Base-by-base conservation (phyloP, 2,113 vertebrate species). In the Silurus meridionalis region DNA sequence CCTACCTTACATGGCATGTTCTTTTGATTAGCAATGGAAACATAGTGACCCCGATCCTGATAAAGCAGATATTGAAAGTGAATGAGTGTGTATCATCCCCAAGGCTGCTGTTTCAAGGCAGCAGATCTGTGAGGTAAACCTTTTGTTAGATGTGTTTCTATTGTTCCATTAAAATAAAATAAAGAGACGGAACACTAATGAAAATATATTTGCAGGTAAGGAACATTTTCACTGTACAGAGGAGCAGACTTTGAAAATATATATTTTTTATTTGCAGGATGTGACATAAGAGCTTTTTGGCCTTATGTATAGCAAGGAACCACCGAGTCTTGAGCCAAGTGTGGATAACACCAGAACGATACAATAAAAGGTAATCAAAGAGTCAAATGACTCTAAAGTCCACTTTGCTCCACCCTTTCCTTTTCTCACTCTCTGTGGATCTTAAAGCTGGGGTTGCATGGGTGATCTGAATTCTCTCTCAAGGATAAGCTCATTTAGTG, bases 401-500 rank as follows among this genome's bases (percentile, higher is more conserved):
- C n/a, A 78, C 28, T 89, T 87, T 85, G 74, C 69, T 81, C 82
- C 75, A 23, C 85, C 63, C 72, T 85, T 58, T 46, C 79, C 83
- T 64, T 57, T 69, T 83, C 64, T 85, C 66, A 79, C 67, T 85
- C 61, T 71, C 71, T 48, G 79, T 10, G 10, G 19, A 72, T 72
- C 77, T 80, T 84, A 89, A 87, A 79, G 85, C 86, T 79, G 83
- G 55, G 75, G 81, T 69, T 83, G 88, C 83, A 85, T 87, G 88
- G 74, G 61, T 87, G 79, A 83, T 66, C 85, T 82, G 63, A 50
- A 84, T 83, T 83, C 81, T 85, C 71, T 85, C 88, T 87, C 46
- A 89, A 72, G 86, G 79, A 87, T 80, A 82, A 87, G 88, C 88
- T 89, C 85, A 89, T 86, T 83, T 85, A 89, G 85, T 69, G 67